Conservation (phyloP, 2,113 vertebrate species). For the Solea solea region DNA sequence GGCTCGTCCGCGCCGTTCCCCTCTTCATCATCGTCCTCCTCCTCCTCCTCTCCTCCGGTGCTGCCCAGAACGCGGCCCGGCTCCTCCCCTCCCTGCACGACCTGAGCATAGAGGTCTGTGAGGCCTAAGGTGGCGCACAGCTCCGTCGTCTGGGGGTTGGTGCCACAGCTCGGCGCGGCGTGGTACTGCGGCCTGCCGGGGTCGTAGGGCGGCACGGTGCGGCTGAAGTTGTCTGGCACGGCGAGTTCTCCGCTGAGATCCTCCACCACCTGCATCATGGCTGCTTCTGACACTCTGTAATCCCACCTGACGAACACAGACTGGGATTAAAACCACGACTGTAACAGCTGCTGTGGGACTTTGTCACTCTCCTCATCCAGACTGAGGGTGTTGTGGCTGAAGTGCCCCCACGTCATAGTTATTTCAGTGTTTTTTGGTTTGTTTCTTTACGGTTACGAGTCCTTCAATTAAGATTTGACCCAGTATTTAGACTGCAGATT, state of each 20-base stretch:
- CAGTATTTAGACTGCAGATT: no score
- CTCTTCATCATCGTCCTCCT: constrained; percentile 80
- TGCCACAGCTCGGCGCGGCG: constrained; percentile 78
- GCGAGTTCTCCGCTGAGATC: constrained; percentile 86
- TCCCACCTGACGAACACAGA: constrained; percentile 87
- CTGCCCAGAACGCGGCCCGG: constrained; percentile 61
- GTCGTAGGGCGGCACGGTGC: constrained; percentile 84
- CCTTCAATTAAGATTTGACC: no score
- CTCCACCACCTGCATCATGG: constrained; percentile 87
- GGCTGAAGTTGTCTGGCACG: constrained; percentile 92
- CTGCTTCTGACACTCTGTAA: constrained; percentile 88
- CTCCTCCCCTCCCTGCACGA: constrained; percentile 72
- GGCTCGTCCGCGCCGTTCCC: constrained; percentile 85
- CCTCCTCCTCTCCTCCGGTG: constrained; percentile 69
- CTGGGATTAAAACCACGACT: not conserved
- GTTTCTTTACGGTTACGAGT: no score
- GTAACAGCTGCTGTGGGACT: not conserved
- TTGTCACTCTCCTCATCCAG: no score
- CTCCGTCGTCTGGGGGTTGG: constrained; percentile 94
- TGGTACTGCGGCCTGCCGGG: constrained; percentile 83
- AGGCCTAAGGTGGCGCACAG: constrained; percentile 92
- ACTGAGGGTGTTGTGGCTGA: no score
- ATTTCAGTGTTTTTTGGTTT: no score
- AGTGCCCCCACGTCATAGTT: no score
- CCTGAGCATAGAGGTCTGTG: constrained; percentile 87